Evolutionary conservation across 2,888 invertebrate species (phyloP).

Genomic region (Drosophila diplacantha): DNA sequence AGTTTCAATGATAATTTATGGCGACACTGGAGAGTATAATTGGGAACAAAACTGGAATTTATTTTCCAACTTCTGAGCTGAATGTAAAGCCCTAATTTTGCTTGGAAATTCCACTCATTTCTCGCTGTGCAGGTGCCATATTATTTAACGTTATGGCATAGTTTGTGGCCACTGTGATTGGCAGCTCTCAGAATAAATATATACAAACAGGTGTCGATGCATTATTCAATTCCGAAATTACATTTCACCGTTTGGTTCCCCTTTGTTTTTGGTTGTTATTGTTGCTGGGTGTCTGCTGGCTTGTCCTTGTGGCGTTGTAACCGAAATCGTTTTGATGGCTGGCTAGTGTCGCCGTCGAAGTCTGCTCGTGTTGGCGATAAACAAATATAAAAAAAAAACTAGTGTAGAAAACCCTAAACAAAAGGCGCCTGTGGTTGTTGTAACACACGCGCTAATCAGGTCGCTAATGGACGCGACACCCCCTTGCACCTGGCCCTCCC

Average conservation of each 20-base stretch:
- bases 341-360: conserved; percentile 28
- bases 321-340: conserved; percentile 51
- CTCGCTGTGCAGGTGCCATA: background rate
- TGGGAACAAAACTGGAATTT: background rate
- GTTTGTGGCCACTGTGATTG: conserved; percentile 20
- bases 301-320: conserved; percentile 52
- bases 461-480: conserved; percentile 9
- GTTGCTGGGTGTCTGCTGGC: conserved; percentile 28
- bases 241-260: conserved; percentile 22
- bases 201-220: conserved; percentile 31
- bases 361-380: conserved; percentile 57
- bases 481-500: conserved; percentile 13
- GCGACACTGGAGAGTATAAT: background rate
- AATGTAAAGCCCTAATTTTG: background rate
- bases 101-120: background rate
- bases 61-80: background rate
- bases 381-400: conserved; percentile 14
- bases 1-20: background rate
- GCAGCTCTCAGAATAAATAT: conserved; percentile 10
- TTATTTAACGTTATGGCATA: conserved; percentile 16
- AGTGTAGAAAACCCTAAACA: background rate
- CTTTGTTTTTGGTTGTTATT: conserved; percentile 9
- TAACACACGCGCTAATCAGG: conserved; percentile 67
- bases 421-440: conserved; percentile 37
- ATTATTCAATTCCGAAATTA: conserved; percentile 50